Percentiles rank a stretch among this genome's conserved stretches.
These are phyloP conservation scores for Mastomys coucha DNA, from an alignment of 2,113 vertebrate genomes.

Conservation along the genomic window DNA sequence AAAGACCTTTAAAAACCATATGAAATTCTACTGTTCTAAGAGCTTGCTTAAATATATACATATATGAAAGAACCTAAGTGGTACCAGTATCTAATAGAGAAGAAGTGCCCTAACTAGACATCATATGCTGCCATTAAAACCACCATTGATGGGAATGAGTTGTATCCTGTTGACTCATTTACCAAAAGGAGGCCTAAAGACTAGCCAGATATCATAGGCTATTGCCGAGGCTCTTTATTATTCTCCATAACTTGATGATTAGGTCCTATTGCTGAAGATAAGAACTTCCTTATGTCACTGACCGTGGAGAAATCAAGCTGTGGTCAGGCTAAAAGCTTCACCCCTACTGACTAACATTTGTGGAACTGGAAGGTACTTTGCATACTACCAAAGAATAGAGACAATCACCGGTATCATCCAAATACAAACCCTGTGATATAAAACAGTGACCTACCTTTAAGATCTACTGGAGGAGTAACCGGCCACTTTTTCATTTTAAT, in stretches of 20 bases:
- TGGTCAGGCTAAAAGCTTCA: background rate
- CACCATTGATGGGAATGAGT: background rate
- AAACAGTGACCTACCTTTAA: background rate
- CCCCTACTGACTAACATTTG: background rate
- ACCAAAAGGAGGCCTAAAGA: background rate
- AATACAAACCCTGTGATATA: background rate
- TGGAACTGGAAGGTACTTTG: background rate
- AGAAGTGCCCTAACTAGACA: background rate
- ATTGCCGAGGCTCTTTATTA: background rate
- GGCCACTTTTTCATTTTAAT: background rate
- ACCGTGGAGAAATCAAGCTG: background rate
- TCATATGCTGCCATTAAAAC: background rate
- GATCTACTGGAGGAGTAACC: background rate
- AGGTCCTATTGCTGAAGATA: background rate
- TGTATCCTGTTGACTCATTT: background rate
- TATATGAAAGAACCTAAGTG: background rate
- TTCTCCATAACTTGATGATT: background rate
- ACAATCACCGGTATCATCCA: background rate
- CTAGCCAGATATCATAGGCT: background rate
- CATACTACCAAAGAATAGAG: background rate
- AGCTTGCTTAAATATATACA: background rate
- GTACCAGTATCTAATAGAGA: background rate
- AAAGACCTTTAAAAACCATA: background rate
- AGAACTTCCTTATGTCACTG: background rate
- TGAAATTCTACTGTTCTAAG: background rate